Evolutionary conservation across 2,888 invertebrate species (phyloP), one percentile per base, ranked within the genome.

Genomic region (Diarsia dahlii): DNA sequence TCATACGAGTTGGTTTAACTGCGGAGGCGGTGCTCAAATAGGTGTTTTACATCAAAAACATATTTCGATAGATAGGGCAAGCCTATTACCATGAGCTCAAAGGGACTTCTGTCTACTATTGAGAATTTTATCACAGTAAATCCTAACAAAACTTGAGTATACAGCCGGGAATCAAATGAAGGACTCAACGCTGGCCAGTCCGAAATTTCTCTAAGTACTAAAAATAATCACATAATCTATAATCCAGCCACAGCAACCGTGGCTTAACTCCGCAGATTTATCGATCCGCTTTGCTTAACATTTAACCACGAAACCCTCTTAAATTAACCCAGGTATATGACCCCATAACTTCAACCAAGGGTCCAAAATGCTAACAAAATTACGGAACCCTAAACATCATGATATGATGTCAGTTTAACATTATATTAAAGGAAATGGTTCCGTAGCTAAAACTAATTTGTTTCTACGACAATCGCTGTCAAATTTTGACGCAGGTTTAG

Each of bases 401-500:
- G 82, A 78, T 82, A 82, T 72, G 67, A 76, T 71, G 80, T 70
- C 63, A 70, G 66, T 62, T 72, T 66, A 64, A 72, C 71, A 85
- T 84, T 71, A 71, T 85, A 75, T 75, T 85, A 80, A 78, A 80
- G 77, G 77, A 66, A 80, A 82, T 69, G 84, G 82, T 75, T 76
- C 71, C 46, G 77, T 72, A 77, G 56, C 65, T 70, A 58, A 84
- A 87, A 84, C 86, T 88, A 87, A 89, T 89, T 87, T 86, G 79
- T 65, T 74, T 63, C 73, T 71, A 69, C 74, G 81, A 87, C 84
- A 87, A 86, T 85, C 73, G 69, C 82, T 87, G 89, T 89, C 89
- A 84, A 68, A 78, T 28, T 78, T 81, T 89, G 89, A 89, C 82
- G 75, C 50, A 84, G 89, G 89, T 88, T 88, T 82, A 77, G 48